phyloP scores from a whole-genome alignment of 2,888 invertebrate genomes.

The Campoletis raptor region DNA sequence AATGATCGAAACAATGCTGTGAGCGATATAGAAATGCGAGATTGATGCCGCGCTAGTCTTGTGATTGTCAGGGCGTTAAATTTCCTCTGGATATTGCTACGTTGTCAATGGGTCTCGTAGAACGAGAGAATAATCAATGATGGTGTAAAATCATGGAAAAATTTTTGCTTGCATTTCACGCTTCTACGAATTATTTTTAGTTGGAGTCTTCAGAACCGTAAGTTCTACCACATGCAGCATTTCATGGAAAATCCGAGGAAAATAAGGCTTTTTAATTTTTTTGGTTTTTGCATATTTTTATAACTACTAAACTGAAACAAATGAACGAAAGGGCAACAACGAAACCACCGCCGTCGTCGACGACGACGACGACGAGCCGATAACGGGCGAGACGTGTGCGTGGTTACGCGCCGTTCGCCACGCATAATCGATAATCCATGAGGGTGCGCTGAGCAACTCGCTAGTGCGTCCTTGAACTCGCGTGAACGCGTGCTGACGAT shows the following conservation, averaged over 20 bases:
- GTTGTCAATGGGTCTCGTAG: constrained; percentile 28
- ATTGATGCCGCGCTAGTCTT: constrained; percentile 62
- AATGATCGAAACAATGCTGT: constrained; percentile 58
- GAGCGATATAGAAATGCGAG: constrained; percentile 51
- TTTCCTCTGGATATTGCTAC: constrained; percentile 65
- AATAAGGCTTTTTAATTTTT: background rate
- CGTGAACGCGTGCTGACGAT: constrained; percentile 46
- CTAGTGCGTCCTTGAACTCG: constrained; percentile 66
- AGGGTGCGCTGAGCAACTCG: constrained; percentile 50
- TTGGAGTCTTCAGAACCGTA: background rate
- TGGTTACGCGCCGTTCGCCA: constrained; percentile 71
- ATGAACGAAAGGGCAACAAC: constrained; percentile 20
- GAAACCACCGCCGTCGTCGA: constrained; percentile 35
- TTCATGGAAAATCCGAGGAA: background rate
- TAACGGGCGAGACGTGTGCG: constrained; percentile 71
- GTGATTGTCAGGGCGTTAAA: constrained; percentile 79
- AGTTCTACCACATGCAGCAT: background rate
- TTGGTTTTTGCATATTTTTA: background rate
- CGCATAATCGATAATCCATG: constrained; percentile 73
- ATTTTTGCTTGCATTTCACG: background rate
- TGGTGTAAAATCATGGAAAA: background rate
- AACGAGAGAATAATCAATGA: background rate
- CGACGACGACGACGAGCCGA: constrained; percentile 59
- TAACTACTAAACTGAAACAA: constrained; percentile 15
- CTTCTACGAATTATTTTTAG: background rate